phyloP scores from a whole-genome alignment of 2,113 vertebrate genomes.

The Ailuropoda melanoleuca region DNA sequence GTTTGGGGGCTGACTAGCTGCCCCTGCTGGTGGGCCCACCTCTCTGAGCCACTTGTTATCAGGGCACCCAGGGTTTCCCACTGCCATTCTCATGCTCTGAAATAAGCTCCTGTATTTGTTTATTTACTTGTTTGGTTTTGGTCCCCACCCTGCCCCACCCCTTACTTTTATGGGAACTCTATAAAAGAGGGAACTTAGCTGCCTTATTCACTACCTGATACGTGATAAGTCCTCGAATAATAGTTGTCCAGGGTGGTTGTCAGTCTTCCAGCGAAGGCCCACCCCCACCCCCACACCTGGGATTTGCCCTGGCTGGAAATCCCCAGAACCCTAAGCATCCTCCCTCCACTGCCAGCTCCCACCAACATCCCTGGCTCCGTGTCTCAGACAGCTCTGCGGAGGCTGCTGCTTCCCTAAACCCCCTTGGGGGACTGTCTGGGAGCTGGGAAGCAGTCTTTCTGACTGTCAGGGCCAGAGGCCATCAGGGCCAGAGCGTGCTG shows the following conservation, averaged over 20 bases:
- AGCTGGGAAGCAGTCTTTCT: background rate
- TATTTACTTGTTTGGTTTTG: background rate
- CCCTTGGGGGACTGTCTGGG: background rate
- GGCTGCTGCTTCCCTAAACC: background rate
- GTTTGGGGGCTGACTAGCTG: background rate
- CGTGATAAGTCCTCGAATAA: background rate
- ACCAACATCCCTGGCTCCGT: background rate
- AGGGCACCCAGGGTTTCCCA: background rate
- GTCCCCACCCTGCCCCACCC: background rate
- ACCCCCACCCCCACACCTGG: background rate
- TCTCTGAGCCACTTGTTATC: conserved; percentile 35
- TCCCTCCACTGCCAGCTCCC: background rate
- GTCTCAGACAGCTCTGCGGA: background rate
- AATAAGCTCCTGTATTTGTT: conserved; percentile 5
- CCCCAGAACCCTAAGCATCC: conserved; percentile 10
- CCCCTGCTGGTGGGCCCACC: background rate
- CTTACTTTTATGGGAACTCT: background rate
- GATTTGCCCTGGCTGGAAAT: background rate
- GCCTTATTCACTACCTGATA: background rate
- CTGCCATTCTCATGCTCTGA: background rate
- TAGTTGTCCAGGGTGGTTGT: background rate
- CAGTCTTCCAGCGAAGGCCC: conserved; percentile 9
- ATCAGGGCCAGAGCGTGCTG: background rate
- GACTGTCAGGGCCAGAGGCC: background rate
- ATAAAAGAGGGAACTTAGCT: background rate